These are phyloP conservation scores for Aproaerema taeniolella DNA, from an alignment of 2,888 invertebrate species.

Conservation along the genomic window DNA sequence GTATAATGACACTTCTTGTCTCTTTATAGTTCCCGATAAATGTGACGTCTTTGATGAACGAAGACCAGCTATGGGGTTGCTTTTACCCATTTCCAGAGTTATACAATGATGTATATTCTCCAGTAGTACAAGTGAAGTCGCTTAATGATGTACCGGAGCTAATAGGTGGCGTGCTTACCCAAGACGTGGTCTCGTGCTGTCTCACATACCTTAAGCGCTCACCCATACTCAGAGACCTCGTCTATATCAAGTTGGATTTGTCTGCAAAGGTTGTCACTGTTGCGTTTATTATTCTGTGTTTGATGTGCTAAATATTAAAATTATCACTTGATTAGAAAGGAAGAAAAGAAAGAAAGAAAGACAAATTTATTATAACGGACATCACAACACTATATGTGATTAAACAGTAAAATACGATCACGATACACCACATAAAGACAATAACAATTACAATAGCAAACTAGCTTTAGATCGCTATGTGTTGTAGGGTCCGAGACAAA, in stretches of 20 bases:
- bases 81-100: constrained; percentile 62
- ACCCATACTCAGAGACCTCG: constrained; percentile 71
- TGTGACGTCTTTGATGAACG: constrained; percentile 52
- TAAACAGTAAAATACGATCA: no score
- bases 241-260: constrained; percentile 75
- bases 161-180: constrained; percentile 62
- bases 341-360: no score
- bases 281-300: background rate
- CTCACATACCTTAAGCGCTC: constrained; percentile 71
- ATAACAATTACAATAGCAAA: no score
- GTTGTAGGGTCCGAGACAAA: no score
- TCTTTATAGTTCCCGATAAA: constrained; percentile 44
- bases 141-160: constrained; percentile 48
- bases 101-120: constrained; percentile 52
- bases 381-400: no score
- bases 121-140: constrained; percentile 40
- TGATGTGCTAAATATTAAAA: background rate
- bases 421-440: no score
- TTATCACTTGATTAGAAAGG: no score
- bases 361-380: no score
- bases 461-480: no score
- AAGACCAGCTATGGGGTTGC: constrained; percentile 60
- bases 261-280: constrained; percentile 46
- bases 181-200: constrained; percentile 68
- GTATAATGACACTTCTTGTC: no score